phyloP scores from a whole-genome alignment of 2,113 vertebrate species.

The Delphinus delphis region DNA sequence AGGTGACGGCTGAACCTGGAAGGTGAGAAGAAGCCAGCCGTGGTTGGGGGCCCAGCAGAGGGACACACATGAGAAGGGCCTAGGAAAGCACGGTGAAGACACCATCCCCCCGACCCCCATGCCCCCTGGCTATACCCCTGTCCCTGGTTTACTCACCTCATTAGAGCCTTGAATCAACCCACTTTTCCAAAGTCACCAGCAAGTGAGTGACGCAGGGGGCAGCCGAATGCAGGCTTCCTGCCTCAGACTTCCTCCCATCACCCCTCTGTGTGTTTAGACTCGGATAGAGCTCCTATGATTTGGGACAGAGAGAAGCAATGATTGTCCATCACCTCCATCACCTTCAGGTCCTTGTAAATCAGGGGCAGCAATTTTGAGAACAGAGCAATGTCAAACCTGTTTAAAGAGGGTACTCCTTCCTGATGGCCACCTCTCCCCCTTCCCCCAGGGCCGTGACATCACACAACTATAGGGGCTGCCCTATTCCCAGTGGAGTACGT shows the following conservation, averaged over 20 bases:
- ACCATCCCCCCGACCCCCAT: not conserved
- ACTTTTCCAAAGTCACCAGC: not conserved
- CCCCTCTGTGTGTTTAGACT: not conserved
- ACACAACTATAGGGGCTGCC: rapidly evolving
- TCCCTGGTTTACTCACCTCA: not conserved
- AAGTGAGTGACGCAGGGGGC: not conserved
- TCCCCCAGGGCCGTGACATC: not conserved
- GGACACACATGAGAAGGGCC: not conserved
- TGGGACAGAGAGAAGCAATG: not conserved
- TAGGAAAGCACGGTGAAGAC: not conserved
- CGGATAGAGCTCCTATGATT: not conserved
- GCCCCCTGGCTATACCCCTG: not conserved
- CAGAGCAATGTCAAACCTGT: rapidly evolving
- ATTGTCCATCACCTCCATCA: not conserved
- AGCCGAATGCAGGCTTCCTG: not conserved
- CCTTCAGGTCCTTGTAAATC: not conserved
- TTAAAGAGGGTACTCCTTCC: not conserved
- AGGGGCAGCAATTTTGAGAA: not conserved
- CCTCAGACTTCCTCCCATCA: not conserved
- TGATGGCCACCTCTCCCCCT: not conserved
- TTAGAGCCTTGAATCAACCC: not conserved
- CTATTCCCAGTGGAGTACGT: not conserved
- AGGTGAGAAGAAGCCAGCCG: not conserved
- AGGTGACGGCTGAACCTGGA: not conserved
- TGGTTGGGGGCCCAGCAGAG: not conserved